These are phyloP conservation scores for Ypsolopha sequella DNA, from an alignment of 2,888 invertebrate species.

Conservation along the genomic window DNA sequence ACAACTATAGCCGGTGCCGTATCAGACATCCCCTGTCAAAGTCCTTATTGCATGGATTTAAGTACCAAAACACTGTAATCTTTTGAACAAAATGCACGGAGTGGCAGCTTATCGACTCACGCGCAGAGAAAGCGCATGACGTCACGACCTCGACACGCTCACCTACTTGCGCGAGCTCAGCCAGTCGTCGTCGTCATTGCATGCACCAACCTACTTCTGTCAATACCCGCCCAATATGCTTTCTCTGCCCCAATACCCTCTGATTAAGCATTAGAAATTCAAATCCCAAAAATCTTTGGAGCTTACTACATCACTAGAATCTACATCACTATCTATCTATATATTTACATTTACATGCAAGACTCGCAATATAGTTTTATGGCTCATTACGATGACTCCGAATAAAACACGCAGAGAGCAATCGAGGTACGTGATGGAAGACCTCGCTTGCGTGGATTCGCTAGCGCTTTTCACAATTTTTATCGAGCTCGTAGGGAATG, in stretches of 20 bases:
- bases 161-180: slow-evolving; percentile 52
- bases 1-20: not conserved
- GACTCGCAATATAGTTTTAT: slow-evolving; percentile 46
- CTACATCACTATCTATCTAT: slow-evolving; percentile 26
- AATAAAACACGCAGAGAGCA: slow-evolving; percentile 42
- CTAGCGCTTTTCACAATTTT: slow-evolving; percentile 30
- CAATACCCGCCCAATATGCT: slow-evolving; percentile 50
- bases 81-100: slow-evolving; percentile 25
- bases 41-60: too few species aligned
- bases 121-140: slow-evolving; percentile 67
- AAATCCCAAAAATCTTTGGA: too few species aligned
- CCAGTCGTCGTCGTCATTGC: slow-evolving; percentile 1
- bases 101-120: slow-evolving; percentile 24
- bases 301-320: too few species aligned
- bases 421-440: slow-evolving; percentile 36
- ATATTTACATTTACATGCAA: slow-evolving; percentile 51
- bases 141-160: slow-evolving; percentile 70
- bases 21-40: too few species aligned
- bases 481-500: slow-evolving; percentile 20
- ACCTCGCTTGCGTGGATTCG: slow-evolving; percentile 16
- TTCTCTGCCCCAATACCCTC: slow-evolving; percentile 19
- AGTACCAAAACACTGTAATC: too few species aligned
- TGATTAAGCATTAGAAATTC: not conserved
- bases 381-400: slow-evolving; percentile 52
- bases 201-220: slow-evolving; percentile 52